Conservation (phyloP, 2,888 invertebrate genomes). For the Halocaridina rubra region DNA sequence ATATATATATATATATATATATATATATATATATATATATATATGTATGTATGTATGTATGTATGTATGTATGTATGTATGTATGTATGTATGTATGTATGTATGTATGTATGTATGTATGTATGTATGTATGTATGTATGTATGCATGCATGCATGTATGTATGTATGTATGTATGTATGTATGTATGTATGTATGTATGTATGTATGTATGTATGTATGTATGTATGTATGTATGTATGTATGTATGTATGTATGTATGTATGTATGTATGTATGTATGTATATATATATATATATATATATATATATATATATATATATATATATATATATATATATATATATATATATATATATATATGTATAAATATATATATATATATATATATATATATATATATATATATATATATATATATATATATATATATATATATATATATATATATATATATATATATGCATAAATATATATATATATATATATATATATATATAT, state of each 20-base stretch:
- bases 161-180: not conserved
- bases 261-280: not conserved
- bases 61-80: not conserved
- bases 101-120: not conserved
- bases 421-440: not conserved
- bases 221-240: not conserved
- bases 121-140: not conserved
- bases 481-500: not conserved
- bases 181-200: not conserved
- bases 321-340: not conserved
- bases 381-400: not conserved
- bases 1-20: slow-evolving; percentile 9
- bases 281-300: not conserved
- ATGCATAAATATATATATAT: not conserved
- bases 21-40: slow-evolving; percentile 4
- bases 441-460: not conserved
- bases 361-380: not conserved
- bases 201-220: not conserved
- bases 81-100: not conserved
- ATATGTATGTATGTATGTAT: not conserved
- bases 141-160: not conserved
- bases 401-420: not conserved
- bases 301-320: not conserved
- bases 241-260: not conserved
- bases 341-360: not conserved